phyloP scores from a whole-genome alignment of 2,888 invertebrate species.

The Tenthredo mesomela region DNA sequence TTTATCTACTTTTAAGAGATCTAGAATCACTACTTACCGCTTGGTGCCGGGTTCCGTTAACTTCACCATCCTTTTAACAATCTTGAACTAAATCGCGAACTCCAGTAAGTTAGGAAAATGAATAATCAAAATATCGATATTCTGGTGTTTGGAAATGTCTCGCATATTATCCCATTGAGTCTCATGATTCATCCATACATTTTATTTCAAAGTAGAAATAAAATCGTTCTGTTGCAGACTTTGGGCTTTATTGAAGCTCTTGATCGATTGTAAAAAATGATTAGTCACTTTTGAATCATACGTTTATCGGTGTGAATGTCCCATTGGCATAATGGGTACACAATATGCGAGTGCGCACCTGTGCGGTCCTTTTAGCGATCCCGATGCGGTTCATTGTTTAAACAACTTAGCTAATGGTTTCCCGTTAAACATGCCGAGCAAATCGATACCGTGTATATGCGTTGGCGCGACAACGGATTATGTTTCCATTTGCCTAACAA shows the following conservation, averaged over 20 bases:
- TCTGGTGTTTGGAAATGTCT: background rate
- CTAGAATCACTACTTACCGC: background rate
- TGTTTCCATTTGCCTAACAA: constrained; percentile 43
- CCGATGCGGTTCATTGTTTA: constrained; percentile 30
- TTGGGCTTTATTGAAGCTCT: too few species aligned
- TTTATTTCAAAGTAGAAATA: too few species aligned
- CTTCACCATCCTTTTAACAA: background rate
- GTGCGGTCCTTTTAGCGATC: background rate
- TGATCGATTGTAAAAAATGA: background rate
- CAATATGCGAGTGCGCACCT: background rate
- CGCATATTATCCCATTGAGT: background rate
- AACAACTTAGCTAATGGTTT: constrained; percentile 33
- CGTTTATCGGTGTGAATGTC: background rate
- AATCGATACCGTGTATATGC: constrained; percentile 34
- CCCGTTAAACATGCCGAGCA: constrained; percentile 37
- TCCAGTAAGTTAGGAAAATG: background rate
- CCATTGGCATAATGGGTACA: background rate
- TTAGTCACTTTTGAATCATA: background rate
- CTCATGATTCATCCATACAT: background rate
- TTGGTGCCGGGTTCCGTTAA: background rate
- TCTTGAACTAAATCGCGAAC: background rate
- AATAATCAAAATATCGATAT: background rate
- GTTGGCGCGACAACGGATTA: constrained; percentile 44
- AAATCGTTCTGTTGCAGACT: too few species aligned
- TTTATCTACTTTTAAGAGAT: constrained; percentile 26